Base-by-base conservation (phyloP, 2,797 vertebrate species). In the Schizopygopsis malacanthus region DNA sequence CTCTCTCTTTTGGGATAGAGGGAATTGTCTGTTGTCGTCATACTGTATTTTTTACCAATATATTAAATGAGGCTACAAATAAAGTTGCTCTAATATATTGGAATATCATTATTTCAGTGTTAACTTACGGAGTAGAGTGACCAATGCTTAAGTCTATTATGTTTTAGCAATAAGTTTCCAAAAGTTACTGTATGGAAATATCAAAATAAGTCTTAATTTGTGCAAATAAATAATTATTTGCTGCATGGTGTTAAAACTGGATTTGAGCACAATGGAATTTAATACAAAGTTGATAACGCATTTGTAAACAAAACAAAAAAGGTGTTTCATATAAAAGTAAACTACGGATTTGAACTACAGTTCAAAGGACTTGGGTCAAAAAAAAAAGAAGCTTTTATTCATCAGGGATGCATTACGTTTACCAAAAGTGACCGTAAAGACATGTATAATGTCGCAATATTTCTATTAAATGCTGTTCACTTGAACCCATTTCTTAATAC, bases 41-140 rank as follows among this genome's bases (percentile, higher is more conserved):
- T 90, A 89, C 88, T 94, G 93, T 93, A 92, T 95, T 95, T 96
- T 95, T 90, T 94, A 95, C 92, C 90, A 87, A 89, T 90, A 91
- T 90, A 79, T 89, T 82, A 90, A 90, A 88, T 90, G 88, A 91
- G 91, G 90, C 90, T 93, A 90, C 89, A 89, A 95, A 94, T 95
- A 95, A 93, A 94, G 89, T 93, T 93, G 67, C 75, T 85, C 79
- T 28, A 79, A 79, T 71, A 79, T 69, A 85, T 63, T 85, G 45
- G 65, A 84, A 80, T 65, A 54, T 65, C 18, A 4, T 71, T 50
- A 43, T 67, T 13, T 56, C 25, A 2, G n/a, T 47, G 7, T 18
- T 78, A 13, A 7, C 43, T 56, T 4, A 33, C 18, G 75, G 4
- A 20, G 22, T 16, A 47, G 12, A 15, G 9, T 28, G 4, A 69